These are phyloP conservation scores for Baronia brevicornis DNA, from an alignment of 2,888 invertebrate species.

Conservation along the genomic window DNA sequence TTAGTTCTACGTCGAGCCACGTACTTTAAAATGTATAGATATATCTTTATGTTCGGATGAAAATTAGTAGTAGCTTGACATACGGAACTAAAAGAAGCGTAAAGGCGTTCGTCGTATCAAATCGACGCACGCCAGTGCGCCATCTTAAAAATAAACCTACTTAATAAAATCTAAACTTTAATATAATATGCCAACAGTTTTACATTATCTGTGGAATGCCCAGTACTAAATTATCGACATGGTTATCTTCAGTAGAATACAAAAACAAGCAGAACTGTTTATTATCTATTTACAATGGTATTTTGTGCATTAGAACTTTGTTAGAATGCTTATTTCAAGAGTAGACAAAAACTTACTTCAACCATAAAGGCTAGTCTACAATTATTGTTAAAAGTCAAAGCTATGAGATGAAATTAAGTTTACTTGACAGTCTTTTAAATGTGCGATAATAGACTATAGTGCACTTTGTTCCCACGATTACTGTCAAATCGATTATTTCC, in stretches of 20 bases:
- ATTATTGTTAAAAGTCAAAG: too few relatives aligned
- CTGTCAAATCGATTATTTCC: too few relatives aligned
- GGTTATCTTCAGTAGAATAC: conserved; percentile 7
- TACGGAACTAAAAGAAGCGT: conserved; percentile 56
- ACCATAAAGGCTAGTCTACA: too few relatives aligned
- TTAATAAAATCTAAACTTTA: conserved; percentile 23
- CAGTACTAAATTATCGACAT: conserved; percentile 26
- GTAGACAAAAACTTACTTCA: too few relatives aligned
- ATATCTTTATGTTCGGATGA: conserved; percentile 8
- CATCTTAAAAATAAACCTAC: conserved; percentile 31
- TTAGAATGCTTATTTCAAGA: too few relatives aligned
- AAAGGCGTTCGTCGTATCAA: conserved; percentile 43
- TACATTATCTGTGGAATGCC: conserved; percentile 12
- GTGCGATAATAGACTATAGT: too few relatives aligned
- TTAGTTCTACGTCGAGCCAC: conserved; percentile 62
- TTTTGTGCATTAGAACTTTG: too few relatives aligned
- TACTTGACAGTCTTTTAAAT: too few relatives aligned
- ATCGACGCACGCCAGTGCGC: conserved; percentile 50
- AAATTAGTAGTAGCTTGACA: conserved; percentile 35
- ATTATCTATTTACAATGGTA: too few relatives aligned
- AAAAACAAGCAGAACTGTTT: conserved; percentile 17
- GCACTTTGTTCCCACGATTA: too few relatives aligned
- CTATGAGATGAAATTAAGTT: too few relatives aligned
- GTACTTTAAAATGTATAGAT: conserved; percentile 23
- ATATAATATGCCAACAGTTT: conserved; percentile 7